These are phyloP conservation scores for Isurus oxyrinchus DNA, from an alignment of 2,113 vertebrate genomes.

Conservation along the genomic window DNA sequence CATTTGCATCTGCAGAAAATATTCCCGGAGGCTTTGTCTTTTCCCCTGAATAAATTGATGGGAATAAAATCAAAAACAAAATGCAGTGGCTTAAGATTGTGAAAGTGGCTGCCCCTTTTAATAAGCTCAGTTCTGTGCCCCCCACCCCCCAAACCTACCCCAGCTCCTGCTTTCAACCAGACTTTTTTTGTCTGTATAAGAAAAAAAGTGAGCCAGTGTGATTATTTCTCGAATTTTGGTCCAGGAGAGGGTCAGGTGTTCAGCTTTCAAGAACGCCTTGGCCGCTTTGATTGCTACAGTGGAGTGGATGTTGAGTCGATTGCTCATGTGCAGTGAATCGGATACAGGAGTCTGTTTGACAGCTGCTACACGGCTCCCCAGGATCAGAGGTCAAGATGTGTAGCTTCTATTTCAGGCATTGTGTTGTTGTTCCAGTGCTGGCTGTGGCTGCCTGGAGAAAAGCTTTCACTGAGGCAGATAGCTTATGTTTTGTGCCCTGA, in stretches of 20 bases:
- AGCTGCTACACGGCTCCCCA: constrained; percentile 3
- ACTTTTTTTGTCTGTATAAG: background rate
- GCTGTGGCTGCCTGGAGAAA: background rate
- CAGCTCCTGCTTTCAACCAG: background rate
- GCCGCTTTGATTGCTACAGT: background rate
- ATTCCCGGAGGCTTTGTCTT: background rate
- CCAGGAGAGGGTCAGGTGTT: background rate
- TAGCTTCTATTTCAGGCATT: background rate
- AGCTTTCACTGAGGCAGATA: constrained; percentile 8
- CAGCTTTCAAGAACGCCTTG: background rate
- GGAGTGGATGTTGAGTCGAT: no score
- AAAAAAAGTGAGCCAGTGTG: background rate
- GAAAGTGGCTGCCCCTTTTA: background rate
- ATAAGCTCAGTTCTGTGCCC: background rate
- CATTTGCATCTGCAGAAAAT: background rate
- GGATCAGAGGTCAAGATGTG: background rate
- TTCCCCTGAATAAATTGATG: background rate
- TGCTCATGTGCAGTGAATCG: background rate
- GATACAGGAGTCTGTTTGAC: background rate
- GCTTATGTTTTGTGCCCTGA: background rate
- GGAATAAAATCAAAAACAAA: background rate
- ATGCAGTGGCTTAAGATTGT: background rate
- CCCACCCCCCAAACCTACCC: background rate
- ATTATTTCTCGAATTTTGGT: background rate
- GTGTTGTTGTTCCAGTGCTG: background rate